phyloP scores from a whole-genome alignment of 1,140 invertebrate genomes.

The Dreissena polymorpha region DNA sequence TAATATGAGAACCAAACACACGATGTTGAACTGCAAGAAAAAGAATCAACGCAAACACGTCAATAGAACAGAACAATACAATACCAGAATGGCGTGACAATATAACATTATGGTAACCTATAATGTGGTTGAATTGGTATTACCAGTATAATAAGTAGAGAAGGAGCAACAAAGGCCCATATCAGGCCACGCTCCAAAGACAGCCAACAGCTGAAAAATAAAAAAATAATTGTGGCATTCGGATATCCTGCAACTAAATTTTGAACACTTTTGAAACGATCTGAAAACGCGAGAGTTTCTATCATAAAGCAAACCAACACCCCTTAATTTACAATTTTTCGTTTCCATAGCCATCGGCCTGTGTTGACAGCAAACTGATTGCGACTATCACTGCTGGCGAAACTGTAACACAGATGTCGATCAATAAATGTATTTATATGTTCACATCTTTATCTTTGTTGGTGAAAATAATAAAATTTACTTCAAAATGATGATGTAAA shows the following conservation, averaged over 20 bases:
- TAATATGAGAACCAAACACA: neutral
- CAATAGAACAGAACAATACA: neutral
- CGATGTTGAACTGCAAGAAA: neutral
- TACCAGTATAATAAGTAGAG: neutral
- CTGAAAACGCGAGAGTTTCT: too few species aligned
- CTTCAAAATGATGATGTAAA: too few species aligned
- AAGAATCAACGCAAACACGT: neutral
- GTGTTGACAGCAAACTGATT: neutral
- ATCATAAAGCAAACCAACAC: too few species aligned
- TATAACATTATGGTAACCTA: neutral
- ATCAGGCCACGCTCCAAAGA: neutral
- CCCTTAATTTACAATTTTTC: conserved; percentile 1
- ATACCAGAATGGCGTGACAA: neutral
- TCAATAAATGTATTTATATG: too few species aligned
- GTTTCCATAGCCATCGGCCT: conserved; percentile 17
- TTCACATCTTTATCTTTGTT: too few species aligned
- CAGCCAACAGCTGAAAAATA: neutral
- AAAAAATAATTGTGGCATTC: too few species aligned
- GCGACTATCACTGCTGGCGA: conserved; percentile 8
- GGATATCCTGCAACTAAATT: too few species aligned
- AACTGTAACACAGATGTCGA: neutral
- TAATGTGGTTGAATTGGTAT: neutral
- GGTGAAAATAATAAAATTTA: too few species aligned
- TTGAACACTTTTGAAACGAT: too few species aligned
- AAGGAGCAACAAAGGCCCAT: neutral